phyloP scores from a whole-genome alignment of 2,797 vertebrate genomes.

The Peromyscus attwateri region DNA sequence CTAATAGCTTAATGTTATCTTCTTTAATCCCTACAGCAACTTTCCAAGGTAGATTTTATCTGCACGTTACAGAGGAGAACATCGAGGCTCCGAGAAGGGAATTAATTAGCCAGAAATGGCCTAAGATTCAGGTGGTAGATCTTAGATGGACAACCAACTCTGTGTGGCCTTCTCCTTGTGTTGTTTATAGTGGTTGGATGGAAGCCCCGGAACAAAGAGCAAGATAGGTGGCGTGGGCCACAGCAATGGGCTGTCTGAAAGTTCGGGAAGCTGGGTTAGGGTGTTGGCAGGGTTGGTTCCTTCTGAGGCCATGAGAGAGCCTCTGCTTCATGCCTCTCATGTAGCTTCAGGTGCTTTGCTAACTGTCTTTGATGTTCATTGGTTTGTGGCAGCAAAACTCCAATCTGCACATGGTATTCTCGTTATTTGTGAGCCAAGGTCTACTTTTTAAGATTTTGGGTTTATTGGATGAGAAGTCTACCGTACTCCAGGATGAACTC shows the following conservation, averaged over 20 bases:
- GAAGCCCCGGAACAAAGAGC: neutral
- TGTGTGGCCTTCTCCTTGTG: neutral
- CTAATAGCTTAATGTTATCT: slow-evolving; percentile 36
- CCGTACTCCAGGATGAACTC: neutral
- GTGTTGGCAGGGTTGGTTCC: neutral
- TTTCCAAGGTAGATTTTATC: slow-evolving; percentile 28
- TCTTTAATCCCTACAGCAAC: slow-evolving; percentile 57
- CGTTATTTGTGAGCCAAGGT: neutral
- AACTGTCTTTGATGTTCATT: neutral
- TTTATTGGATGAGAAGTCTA: neutral
- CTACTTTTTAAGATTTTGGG: neutral
- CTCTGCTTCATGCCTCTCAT: neutral
- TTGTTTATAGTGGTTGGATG: neutral
- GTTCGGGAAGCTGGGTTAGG: neutral
- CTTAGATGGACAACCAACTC: neutral
- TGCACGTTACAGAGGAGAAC: slow-evolving; percentile 37
- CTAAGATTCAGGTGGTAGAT: neutral
- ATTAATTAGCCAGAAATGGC: slow-evolving; percentile 7
- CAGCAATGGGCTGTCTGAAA: too few relatives aligned
- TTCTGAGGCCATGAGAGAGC: neutral
- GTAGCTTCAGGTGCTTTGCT: neutral
- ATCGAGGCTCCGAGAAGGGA: neutral
- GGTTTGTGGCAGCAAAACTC: neutral
- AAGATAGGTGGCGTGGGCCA: neutral
- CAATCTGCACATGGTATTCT: neutral